Conservation (phyloP, 2,113 vertebrate species). For the Herpailurus yagouaroundi region DNA sequence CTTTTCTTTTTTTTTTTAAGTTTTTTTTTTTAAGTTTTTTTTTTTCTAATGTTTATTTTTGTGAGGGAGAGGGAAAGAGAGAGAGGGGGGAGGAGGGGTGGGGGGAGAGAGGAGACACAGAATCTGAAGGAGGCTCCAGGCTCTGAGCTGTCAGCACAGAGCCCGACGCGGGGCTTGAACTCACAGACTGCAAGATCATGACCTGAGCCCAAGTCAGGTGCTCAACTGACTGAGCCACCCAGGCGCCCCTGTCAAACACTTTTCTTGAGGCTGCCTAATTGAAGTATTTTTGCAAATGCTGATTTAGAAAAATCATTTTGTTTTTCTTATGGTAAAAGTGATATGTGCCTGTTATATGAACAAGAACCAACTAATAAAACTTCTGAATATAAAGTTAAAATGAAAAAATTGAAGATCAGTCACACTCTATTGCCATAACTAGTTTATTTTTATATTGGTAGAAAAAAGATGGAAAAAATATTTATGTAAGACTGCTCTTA, state of each 20-base stretch:
- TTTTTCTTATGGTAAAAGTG: conserved; percentile 23
- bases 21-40: too few species aligned
- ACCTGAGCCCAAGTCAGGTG: too few species aligned
- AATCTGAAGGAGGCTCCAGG: too few species aligned
- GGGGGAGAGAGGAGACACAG: too few species aligned
- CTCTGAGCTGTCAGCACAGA: too few species aligned
- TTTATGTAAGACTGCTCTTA: neutral
- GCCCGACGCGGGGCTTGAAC: too few species aligned
- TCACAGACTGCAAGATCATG: too few species aligned
- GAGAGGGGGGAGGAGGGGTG: too few species aligned
- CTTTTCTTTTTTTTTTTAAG: too few species aligned
- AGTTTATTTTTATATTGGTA: neutral
- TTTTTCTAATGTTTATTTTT: too few species aligned
- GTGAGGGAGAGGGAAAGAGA: too few species aligned
- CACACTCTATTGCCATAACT: neutral
- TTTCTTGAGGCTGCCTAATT: neutral
- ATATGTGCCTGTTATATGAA: neutral
- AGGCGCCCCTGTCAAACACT: neutral
- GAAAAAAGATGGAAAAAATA: neutral
- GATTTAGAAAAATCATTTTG: neutral
- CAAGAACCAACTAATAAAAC: neutral
- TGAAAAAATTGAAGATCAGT: neutral
- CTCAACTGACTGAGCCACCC: too few species aligned
- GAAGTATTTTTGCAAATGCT: neutral
- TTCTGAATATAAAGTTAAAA: neutral